Evolutionary conservation across 2,888 invertebrate genomes (phyloP).

Genomic region (Metacarcinus magister): DNA sequence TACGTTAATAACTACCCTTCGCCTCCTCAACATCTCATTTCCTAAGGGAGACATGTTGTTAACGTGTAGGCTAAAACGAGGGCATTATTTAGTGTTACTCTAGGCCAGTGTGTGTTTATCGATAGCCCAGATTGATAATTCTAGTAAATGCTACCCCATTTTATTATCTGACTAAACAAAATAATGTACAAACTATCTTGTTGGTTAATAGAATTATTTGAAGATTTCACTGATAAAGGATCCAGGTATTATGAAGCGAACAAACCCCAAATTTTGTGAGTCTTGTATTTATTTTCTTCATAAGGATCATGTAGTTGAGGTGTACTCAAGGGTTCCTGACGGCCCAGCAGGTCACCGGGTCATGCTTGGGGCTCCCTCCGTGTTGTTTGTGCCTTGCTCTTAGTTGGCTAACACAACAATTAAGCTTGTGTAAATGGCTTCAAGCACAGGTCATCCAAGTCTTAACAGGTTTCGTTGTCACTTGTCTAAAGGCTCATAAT

Average conservation of each 20-base stretch:
- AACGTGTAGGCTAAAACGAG: not conserved
- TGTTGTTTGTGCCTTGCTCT: not conserved
- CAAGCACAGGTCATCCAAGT: not conserved
- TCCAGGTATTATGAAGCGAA: not conserved
- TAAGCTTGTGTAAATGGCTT: not conserved
- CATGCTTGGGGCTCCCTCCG: not conserved
- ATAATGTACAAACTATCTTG: not conserved
- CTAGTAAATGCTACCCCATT: not conserved
- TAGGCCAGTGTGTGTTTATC: slow-evolving; percentile 29
- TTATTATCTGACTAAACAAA: not conserved
- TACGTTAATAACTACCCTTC: not conserved
- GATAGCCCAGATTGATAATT: not conserved
- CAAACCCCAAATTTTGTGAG: not conserved
- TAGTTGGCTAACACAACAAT: not conserved
- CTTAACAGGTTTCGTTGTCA: not conserved
- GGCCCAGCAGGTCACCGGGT: not conserved
- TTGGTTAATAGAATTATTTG: not conserved
- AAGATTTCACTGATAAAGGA: not conserved
- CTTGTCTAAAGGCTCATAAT: not conserved
- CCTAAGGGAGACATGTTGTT: not conserved
- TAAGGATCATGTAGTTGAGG: not conserved
- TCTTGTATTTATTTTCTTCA: not conserved
- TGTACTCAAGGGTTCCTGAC: not conserved
- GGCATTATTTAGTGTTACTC: not conserved
- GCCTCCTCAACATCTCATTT: not conserved